phyloP scores from a whole-genome alignment of 2,888 invertebrate species.

The Eupithecia abbreviata region DNA sequence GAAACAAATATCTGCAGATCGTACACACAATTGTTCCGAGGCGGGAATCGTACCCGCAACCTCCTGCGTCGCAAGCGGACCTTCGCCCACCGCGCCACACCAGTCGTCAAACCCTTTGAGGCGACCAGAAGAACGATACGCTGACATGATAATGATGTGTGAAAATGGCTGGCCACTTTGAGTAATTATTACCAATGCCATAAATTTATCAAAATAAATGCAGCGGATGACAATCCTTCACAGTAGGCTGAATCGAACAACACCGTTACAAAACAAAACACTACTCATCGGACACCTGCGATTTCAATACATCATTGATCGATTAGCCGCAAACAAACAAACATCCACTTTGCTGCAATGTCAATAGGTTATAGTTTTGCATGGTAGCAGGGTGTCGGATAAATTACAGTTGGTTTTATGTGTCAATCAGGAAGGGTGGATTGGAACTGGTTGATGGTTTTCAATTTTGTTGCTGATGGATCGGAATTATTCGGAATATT shows the following conservation, averaged over 20 bases:
- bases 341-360: constrained; percentile 26
- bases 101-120: no score
- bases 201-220: constrained; percentile 37
- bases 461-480: constrained; percentile 47
- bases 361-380: constrained; percentile 22
- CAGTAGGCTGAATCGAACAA: constrained; percentile 49
- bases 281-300: constrained; percentile 80
- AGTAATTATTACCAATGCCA: neutral
- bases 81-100: no score
- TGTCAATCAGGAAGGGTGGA: constrained; percentile 52
- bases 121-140: no score
- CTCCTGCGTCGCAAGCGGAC: no score
- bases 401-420: constrained; percentile 41
- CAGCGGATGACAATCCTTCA: constrained; percentile 58
- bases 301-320: constrained; percentile 76
- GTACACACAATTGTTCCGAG: no score
- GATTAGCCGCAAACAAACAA: constrained; percentile 61
- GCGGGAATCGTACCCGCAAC: no score
- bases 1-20: no score
- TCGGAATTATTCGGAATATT: constrained; percentile 36
- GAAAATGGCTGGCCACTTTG: no score
- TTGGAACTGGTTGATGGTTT: constrained; percentile 51
- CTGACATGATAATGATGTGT: no score
- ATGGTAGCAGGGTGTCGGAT: constrained; percentile 14
- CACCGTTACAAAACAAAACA: constrained; percentile 62